phyloP scores from a whole-genome alignment of 2,113 vertebrate species.

The Chamaea fasciata region DNA sequence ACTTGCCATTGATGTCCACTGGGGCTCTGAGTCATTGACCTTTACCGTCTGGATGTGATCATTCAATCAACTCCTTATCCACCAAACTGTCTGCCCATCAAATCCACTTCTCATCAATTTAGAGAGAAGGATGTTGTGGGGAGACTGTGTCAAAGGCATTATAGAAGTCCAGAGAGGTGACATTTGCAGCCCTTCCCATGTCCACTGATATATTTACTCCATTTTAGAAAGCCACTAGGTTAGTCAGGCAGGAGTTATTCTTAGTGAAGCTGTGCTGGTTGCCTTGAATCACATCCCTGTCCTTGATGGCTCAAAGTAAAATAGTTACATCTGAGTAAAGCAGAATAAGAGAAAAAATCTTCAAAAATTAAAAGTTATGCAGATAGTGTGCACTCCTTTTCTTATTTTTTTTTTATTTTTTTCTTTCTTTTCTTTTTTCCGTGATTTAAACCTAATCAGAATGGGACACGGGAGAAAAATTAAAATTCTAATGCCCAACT shows the following conservation, averaged over 20 bases:
- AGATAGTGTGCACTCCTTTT: neutral
- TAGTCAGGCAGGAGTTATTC: neutral
- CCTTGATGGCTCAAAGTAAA: neutral
- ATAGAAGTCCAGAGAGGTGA: neutral
- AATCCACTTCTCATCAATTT: neutral
- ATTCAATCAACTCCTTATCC: neutral
- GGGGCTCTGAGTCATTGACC: neutral
- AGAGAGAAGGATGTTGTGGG: neutral
- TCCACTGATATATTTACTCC: neutral
- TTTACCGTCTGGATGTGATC: neutral
- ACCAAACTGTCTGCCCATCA: neutral
- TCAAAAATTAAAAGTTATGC: neutral
- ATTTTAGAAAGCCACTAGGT: neutral
- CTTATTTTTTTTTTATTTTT: neutral
- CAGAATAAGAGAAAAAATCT: neutral
- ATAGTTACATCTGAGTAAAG: neutral
- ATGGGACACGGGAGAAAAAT: neutral
- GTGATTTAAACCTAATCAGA: neutral
- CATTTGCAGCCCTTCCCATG: neutral
- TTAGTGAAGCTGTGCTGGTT: neutral
- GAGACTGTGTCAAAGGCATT: neutral
- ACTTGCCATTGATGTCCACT: neutral
- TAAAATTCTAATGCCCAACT: neutral
- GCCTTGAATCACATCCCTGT: neutral
- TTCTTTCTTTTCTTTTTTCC: neutral